These are phyloP conservation scores for Odiellus spinosus DNA, from an alignment of 2,888 invertebrate species.

Conservation along the genomic window DNA sequence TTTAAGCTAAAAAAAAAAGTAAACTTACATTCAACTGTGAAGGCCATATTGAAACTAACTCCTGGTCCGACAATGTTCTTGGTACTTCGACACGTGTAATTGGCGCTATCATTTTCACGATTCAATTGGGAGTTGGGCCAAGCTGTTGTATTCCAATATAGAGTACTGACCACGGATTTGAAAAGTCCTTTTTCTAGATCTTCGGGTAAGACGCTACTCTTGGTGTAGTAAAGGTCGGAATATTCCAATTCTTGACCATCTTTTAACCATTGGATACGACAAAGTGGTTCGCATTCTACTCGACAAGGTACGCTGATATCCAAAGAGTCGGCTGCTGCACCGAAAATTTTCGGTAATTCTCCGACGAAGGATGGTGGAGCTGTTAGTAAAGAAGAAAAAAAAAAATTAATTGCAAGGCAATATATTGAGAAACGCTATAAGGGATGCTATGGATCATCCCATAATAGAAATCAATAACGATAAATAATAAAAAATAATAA, in stretches of 20 bases:
- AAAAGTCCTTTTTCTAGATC: constrained; percentile 48
- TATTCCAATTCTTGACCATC: not conserved
- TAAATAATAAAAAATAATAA: too few relatives aligned
- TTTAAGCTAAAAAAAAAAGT: too few relatives aligned
- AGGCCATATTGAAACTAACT: constrained; percentile 64
- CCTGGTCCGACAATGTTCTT: constrained; percentile 46
- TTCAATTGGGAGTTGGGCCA: constrained; percentile 19
- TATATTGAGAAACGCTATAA: too few relatives aligned
- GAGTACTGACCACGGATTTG: constrained; percentile 69
- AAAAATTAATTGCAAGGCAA: too few relatives aligned
- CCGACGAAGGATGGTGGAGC: not conserved
- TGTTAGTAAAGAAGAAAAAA: too few relatives aligned
- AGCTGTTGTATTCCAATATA: constrained; percentile 36
- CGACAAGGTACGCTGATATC: constrained; percentile 39
- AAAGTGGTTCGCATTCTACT: constrained; percentile 72
- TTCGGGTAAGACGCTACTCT: constrained; percentile 11
- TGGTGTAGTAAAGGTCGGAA: constrained; percentile 9
- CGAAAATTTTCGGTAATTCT: not conserved
- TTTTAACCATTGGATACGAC: constrained; percentile 55
- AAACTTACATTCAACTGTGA: constrained; percentile 78
- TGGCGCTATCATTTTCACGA: constrained; percentile 18
- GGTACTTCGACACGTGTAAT: constrained; percentile 20
- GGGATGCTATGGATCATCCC: too few relatives aligned
- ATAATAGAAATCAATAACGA: too few relatives aligned
- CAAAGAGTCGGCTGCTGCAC: not conserved